Evolutionary conservation across 2,113 vertebrate genomes (phyloP).

Genomic region (Laterallus jamaicensis): DNA sequence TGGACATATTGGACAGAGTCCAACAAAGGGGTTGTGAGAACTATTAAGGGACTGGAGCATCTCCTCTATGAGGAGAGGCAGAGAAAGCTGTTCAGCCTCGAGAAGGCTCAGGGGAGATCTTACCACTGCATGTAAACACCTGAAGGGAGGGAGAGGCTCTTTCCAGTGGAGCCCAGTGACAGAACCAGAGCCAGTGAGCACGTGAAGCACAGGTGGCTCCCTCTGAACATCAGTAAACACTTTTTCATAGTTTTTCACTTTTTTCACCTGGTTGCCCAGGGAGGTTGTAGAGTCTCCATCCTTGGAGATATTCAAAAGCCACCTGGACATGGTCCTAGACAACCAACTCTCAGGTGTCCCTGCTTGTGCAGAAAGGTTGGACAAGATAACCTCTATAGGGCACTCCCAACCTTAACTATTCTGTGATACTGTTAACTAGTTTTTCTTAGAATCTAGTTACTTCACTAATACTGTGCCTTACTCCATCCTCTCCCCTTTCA

Average conservation of each 20-base stretch:
- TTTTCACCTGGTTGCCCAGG: background rate
- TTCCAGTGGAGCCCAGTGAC: background rate
- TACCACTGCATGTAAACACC: background rate
- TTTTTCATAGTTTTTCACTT: background rate
- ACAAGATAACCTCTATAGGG: background rate
- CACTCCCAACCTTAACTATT: background rate
- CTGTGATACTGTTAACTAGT: background rate
- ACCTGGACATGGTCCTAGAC: background rate
- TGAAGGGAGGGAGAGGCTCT: background rate
- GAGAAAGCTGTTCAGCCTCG: background rate
- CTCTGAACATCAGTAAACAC: background rate
- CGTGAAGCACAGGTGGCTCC: background rate
- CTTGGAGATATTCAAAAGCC: background rate
- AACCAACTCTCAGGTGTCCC: background rate
- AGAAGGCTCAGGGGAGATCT: background rate
- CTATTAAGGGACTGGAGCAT: background rate
- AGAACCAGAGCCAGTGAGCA: background rate
- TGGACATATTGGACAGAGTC: background rate
- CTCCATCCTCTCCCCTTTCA: background rate
- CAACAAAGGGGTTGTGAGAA: background rate
- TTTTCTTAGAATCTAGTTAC: slow-evolving; percentile 12
- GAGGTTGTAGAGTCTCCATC: background rate
- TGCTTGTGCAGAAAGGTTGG: background rate
- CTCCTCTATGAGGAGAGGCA: background rate
- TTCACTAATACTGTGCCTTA: background rate